Conservation (phyloP, 2,113 vertebrate species). For the Zosterops borbonicus region DNA sequence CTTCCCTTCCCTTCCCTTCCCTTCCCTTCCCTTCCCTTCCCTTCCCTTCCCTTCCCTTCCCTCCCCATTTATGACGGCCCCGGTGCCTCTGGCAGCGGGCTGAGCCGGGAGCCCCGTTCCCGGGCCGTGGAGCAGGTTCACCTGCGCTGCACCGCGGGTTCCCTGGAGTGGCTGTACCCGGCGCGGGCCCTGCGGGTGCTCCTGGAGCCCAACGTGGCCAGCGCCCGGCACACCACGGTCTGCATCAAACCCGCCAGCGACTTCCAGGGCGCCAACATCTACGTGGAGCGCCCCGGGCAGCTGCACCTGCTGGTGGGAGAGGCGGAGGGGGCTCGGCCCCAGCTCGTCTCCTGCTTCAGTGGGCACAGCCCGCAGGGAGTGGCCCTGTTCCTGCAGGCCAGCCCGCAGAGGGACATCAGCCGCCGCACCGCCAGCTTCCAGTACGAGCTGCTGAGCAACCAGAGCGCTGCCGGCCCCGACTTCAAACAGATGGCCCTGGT, state of each 20-base stretch:
- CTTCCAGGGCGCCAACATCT: slow-evolving; percentile 75
- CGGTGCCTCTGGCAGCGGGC: slow-evolving; percentile 58
- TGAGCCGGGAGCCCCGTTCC: slow-evolving; percentile 58
- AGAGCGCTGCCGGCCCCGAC: not conserved
- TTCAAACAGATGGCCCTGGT: slow-evolving; percentile 12
- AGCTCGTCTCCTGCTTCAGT: slow-evolving; percentile 76
- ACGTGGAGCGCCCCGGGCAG: slow-evolving; percentile 66
- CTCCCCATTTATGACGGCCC: rapidly evolving
- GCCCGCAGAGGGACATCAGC: slow-evolving; percentile 68
- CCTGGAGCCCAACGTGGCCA: slow-evolving; percentile 76
- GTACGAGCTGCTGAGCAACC: slow-evolving; percentile 76
- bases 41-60: no score
- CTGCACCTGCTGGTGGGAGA: slow-evolving; percentile 72
- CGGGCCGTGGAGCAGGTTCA: slow-evolving; percentile 77
- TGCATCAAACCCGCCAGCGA: slow-evolving; percentile 76
- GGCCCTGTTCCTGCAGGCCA: slow-evolving; percentile 80
- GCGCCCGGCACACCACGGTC: slow-evolving; percentile 28
- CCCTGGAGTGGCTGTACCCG: slow-evolving; percentile 79
- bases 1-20: no score
- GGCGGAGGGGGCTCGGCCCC: not conserved
- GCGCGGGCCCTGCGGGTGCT: slow-evolving; percentile 72
- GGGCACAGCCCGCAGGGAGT: slow-evolving; percentile 38
- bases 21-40: no score
- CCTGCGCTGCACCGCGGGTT: slow-evolving; percentile 78
- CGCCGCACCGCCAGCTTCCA: slow-evolving; percentile 75